Percentiles rank a stretch among this genome's conserved stretches.
Evolutionary conservation across 2,888 invertebrate genomes (phyloP).

Genomic region (Tipula vernalis): DNA sequence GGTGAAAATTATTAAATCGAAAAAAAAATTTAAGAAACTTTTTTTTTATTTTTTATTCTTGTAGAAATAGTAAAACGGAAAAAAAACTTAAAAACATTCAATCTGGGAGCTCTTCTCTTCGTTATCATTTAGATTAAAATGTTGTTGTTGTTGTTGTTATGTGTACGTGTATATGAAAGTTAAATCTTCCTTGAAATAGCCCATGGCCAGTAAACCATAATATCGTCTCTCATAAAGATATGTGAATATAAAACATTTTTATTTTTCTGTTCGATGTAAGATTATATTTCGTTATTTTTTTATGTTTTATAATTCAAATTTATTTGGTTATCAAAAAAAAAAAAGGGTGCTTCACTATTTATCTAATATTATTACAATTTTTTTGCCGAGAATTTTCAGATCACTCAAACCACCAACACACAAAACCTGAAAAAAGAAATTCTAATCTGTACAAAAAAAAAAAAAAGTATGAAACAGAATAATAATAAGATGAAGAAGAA

Average conservation of each 20-base stretch:
- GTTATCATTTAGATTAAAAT: background rate
- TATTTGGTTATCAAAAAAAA: background rate
- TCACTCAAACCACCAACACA: background rate
- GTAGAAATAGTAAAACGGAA: background rate
- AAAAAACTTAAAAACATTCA: background rate
- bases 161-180: constrained; percentile 26
- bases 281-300: background rate
- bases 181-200: constrained; percentile 34
- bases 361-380: background rate
- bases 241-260: background rate
- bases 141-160: background rate
- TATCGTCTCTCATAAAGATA: background rate
- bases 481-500: background rate
- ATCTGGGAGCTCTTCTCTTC: background rate
- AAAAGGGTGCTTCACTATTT: background rate
- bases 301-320: background rate
- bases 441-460: background rate
- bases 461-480: background rate
- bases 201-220: constrained; percentile 15
- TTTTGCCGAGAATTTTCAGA: background rate
- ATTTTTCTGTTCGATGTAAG: background rate
- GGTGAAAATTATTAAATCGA: background rate
- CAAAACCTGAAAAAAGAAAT: background rate
- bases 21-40: background rate
- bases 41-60: background rate